Evolutionary conservation across 2,113 vertebrate species (phyloP).

Genomic region (Asarcornis scutulata): DNA sequence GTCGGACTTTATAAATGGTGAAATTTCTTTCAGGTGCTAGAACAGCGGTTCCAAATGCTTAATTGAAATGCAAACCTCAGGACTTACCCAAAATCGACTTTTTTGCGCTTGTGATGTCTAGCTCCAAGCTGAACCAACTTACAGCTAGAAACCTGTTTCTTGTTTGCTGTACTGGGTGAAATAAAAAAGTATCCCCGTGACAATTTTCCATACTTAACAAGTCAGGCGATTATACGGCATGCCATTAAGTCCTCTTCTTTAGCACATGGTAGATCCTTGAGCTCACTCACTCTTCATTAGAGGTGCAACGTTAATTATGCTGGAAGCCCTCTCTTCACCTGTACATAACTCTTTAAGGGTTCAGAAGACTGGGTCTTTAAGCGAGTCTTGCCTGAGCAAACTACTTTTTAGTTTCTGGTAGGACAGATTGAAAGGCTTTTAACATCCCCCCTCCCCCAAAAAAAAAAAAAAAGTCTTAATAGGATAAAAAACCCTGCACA

Average conservation of each 20-base stretch:
- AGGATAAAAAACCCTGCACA: neutral
- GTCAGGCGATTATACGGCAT: rapidly evolving
- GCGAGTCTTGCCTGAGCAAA: neutral
- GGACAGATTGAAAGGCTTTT: neutral
- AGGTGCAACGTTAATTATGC: rapidly evolving
- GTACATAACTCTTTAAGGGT: neutral
- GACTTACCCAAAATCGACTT: neutral
- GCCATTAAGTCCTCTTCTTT: too few relatives aligned
- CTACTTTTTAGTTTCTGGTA: neutral
- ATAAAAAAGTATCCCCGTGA: neutral
- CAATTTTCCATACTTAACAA: rapidly evolving
- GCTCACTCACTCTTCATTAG: neutral
- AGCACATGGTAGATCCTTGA: rapidly evolving
- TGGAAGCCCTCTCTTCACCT: rapidly evolving
- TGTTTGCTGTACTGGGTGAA: neutral
- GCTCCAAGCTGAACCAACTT: neutral
- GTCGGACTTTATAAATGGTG: too few relatives aligned
- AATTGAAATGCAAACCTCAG: too few relatives aligned
- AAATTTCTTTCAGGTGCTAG: rapidly evolving
- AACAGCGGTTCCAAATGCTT: too few relatives aligned
- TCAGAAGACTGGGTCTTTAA: neutral
- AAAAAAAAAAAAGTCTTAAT: too few relatives aligned
- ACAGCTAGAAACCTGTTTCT: neutral
- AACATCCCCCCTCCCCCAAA: neutral
- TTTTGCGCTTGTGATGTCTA: rapidly evolving